Evolutionary conservation across 2,113 vertebrate genomes (phyloP).

Genomic region (Aphelocoma coerulescens): DNA sequence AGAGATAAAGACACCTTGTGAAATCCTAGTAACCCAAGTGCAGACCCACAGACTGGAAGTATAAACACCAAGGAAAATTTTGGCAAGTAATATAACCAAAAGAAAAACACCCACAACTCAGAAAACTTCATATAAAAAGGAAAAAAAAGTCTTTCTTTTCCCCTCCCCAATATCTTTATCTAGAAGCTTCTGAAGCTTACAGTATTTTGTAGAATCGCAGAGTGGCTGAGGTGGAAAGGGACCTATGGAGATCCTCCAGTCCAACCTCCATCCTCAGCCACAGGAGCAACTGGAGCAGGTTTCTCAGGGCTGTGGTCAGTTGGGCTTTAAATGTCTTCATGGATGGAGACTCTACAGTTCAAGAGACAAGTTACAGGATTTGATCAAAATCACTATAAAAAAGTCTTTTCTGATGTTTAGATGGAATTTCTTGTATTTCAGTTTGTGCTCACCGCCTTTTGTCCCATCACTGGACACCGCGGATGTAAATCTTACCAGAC

Average conservation of each 20-base stretch:
- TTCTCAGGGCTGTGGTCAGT: neutral
- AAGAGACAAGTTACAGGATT: neutral
- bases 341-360: neutral
- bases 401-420: neutral
- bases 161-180: neutral
- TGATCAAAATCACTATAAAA: neutral
- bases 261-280: neutral
- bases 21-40: neutral
- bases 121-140: neutral
- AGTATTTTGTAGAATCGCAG: neutral
- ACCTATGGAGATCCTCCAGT: neutral
- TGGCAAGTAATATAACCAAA: neutral
- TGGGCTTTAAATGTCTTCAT: neutral
- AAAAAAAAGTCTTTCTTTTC: neutral
- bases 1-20: neutral
- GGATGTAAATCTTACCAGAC: fast-evolving
- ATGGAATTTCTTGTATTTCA: neutral
- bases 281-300: neutral
- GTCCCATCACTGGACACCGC: neutral
- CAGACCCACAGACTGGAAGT: neutral
- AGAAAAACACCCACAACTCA: neutral
- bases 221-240: neutral
- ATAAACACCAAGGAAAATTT: neutral
- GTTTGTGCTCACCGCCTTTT: neutral
- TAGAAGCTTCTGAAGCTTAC: neutral